Conservation (phyloP, 2,888 invertebrate species). For the Drosophila rellima region DNA sequence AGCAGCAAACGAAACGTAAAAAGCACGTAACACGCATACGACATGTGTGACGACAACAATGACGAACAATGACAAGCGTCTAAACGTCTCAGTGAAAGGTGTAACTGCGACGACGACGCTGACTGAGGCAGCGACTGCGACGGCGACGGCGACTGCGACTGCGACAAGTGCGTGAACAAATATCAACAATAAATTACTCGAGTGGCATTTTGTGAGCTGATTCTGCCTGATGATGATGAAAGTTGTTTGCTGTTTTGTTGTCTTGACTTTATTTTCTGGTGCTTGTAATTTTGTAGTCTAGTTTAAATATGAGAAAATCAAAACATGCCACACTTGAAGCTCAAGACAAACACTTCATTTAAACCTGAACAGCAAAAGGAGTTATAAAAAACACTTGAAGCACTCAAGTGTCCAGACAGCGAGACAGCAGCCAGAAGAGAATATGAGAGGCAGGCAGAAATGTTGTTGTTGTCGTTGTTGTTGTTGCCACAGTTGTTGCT, state of each 20-base stretch:
- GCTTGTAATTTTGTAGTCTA: conserved; percentile 35
- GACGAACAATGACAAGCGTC: conserved; percentile 49
- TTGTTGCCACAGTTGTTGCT: conserved; percentile 3
- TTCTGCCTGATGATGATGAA: conserved; percentile 42
- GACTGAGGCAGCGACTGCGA: conserved; percentile 11
- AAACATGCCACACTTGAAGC: conserved; percentile 78
- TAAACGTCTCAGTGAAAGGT: conserved; percentile 58
- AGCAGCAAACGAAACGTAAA: conserved; percentile 36
- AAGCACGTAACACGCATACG: conserved; percentile 73
- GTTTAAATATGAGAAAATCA: conserved; percentile 71
- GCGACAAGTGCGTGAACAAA: conserved; percentile 69
- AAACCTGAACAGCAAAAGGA: conserved; percentile 67
- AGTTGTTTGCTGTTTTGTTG: conserved; percentile 37
- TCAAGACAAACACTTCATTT: conserved; percentile 77
- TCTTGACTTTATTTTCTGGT: conserved; percentile 19
- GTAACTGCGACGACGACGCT: conserved; percentile 32
- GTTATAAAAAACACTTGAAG: conserved; percentile 74
- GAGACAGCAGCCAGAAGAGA: conserved; percentile 23
- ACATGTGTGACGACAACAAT: conserved; percentile 67
- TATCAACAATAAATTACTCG: conserved; percentile 67
- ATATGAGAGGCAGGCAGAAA: conserved; percentile 30
- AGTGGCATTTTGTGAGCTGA: conserved; percentile 51
- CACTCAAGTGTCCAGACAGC: conserved; percentile 69
- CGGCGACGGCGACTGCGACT: conserved; percentile 9
- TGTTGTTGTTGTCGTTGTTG: conserved; percentile 23